A percentile compares a stretch with the other conserved stretches of the same genome.
These are phyloP conservation scores for Gambusia holbrooki DNA, from an alignment of 2,113 vertebrate genomes.

Conservation along the genomic window DNA sequence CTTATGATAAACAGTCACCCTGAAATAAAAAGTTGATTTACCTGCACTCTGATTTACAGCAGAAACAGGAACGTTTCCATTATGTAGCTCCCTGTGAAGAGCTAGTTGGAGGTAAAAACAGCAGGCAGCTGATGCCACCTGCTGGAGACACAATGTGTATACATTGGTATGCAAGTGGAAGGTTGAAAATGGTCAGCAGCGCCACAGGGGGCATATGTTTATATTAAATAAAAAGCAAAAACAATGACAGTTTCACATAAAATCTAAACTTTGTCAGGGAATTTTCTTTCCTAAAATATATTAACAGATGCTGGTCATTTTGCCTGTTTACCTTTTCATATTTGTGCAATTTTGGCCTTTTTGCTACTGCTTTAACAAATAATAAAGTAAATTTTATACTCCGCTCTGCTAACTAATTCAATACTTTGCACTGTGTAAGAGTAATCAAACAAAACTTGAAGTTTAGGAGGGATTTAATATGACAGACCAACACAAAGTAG, in stretches of 20 bases:
- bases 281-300: background rate
- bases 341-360: no score
- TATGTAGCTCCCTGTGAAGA: conserved; percentile 58
- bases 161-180: background rate
- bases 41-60: conserved; percentile 61
- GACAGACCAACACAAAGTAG: no score
- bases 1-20: conserved; percentile 52
- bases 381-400: no score
- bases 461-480: no score
- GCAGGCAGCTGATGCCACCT: conserved; percentile 70
- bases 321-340: no score
- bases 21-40: conserved; percentile 56
- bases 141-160: conserved; percentile 51
- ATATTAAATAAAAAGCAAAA: background rate
- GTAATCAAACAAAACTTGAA: no score
- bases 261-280: background rate
- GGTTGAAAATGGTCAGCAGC: background rate
- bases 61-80: conserved; percentile 63
- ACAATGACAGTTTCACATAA: background rate
- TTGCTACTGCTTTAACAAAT: no score
- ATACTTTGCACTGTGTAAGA: no score
- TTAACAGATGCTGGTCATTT: no score
- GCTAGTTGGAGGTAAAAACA: conserved; percentile 35
- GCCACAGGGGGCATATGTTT: background rate
- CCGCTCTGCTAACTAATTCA: no score